Conservation (phyloP, 2,888 invertebrate species). For the Malthinus flaveolus region DNA sequence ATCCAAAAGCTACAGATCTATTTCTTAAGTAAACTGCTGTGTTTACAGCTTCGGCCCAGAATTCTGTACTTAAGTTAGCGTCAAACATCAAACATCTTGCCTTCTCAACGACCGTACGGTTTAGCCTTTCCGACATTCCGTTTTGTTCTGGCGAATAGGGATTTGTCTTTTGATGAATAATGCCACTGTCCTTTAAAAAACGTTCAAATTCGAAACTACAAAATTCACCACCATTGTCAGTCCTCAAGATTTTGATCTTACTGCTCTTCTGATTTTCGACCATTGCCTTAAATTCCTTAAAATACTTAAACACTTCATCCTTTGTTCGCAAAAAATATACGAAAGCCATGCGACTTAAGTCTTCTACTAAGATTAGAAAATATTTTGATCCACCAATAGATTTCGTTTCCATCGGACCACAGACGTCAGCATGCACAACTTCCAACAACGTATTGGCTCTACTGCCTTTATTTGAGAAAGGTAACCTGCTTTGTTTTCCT, state of each 20-base stretch:
- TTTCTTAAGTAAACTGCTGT: slow-evolving; percentile 10
- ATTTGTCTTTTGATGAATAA: slow-evolving; percentile 40
- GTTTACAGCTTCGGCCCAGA: slow-evolving; percentile 14
- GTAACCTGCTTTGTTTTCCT: background rate
- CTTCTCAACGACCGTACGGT: slow-evolving; percentile 37
- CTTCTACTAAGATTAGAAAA: slow-evolving; percentile 3
- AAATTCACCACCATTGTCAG: slow-evolving; percentile 35
- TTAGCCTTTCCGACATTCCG: slow-evolving; percentile 38
- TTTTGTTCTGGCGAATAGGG: slow-evolving; percentile 43
- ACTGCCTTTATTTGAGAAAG: background rate
- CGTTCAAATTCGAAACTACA: slow-evolving; percentile 32
- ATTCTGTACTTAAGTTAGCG: slow-evolving; percentile 19
- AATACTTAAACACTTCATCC: slow-evolving; percentile 36
- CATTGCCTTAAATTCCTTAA: slow-evolving; percentile 37
- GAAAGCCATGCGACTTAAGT: slow-evolving; percentile 14
- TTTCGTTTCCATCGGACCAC: slow-evolving; percentile 23
- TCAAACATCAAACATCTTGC: slow-evolving; percentile 38
- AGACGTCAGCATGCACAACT: slow-evolving; percentile 36
- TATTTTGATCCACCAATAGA: slow-evolving; percentile 13
- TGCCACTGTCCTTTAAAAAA: slow-evolving; percentile 34
- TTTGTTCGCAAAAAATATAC: slow-evolving; percentile 27
- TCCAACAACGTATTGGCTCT: slow-evolving; percentile 33
- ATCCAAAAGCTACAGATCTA: slow-evolving; percentile 22
- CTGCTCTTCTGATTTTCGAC: slow-evolving; percentile 24
- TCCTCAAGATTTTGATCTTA: slow-evolving; percentile 29